Base-by-base conservation (phyloP, 2,888 invertebrate genomes). In the Lamellibrachia columna region DNA sequence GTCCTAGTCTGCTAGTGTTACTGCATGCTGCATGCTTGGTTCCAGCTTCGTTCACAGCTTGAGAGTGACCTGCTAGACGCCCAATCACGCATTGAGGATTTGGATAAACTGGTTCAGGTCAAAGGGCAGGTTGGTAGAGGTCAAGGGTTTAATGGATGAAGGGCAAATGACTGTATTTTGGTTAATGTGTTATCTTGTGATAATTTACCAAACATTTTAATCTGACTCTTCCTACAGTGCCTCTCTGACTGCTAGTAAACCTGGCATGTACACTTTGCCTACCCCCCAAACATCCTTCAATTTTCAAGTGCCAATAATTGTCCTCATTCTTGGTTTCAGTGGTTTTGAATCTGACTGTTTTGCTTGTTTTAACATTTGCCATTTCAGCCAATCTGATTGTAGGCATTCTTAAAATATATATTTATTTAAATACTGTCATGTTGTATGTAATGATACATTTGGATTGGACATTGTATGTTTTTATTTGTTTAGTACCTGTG, bases 31-130 rank as follows among this genome's bases (percentile, higher is more conserved):
- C 90, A 92, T 55, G 22, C 22, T 91, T 90, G 53, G 28, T 94
- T 94, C 53, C 94, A 96, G 96, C 93, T 94, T 58, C 93, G 95
- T 91, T 94, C 94, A 7, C 94, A 95, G 91, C 94, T 96, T 92
- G 95, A 96, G 92, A 94, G 95, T 92, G 95, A 96, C 92, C 94
- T 96, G 92, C 95, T 95, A 93, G 93, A 94, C 7, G 95, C 95
- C 75, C 95, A 95, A 90, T 95, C 95, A 93, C 94, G 94, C 93
- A 95, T 95, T 52, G 95, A 96, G 92, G 94, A 95, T 91, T 93
- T 96, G n/a, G 95, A 95, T 90, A 94, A 94, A 52, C 93, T 94
- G 28, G 92, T 95, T 22, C 90, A 93, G 91, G 93, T 93, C 22
- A 94, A 94, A 58, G 94, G 95, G 90, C 94, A 95, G 95, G 95